Percentiles rank a stretch among this genome's conserved stretches.
phyloP scores from a whole-genome alignment of 1,140 invertebrate genomes.

The Cheumatopsyche charites region DNA sequence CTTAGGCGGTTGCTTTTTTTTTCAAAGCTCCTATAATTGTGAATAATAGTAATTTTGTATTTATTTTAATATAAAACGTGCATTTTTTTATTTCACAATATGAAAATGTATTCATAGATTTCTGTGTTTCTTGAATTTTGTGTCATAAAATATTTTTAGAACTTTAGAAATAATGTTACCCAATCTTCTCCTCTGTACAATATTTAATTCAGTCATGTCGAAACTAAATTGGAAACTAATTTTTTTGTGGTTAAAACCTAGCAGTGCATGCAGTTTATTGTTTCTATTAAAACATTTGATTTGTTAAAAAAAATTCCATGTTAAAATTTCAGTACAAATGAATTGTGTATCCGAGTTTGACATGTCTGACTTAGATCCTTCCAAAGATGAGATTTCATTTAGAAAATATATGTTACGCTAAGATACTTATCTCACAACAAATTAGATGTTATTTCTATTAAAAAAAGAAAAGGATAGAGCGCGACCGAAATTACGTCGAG shows the following conservation, averaged over 20 bases:
- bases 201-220: constrained; percentile 34
- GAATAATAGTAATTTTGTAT: no score
- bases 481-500: constrained; percentile 1
- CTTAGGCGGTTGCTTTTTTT: no score
- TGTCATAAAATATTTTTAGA: constrained; percentile 24
- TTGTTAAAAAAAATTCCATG: neutral
- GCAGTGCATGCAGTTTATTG: neutral
- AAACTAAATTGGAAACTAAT: constrained; percentile 8
- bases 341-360: constrained; percentile 25
- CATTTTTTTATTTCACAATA: no score
- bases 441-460: constrained; percentile 35
- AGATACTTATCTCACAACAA: constrained; percentile 26
- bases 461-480: constrained; percentile 15
- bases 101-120: neutral
- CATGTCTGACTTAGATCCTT: constrained; percentile 32
- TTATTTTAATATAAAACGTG: no score
- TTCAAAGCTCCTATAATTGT: no score
- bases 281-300: constrained; percentile 12
- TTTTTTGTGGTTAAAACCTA: neutral
- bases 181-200: constrained; percentile 25
- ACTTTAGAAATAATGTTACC: constrained; percentile 26
- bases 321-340: neutral
- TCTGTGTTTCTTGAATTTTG: constrained; percentile 5
- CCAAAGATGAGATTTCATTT: constrained; percentile 36
- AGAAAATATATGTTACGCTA: constrained; percentile 25